A percentile compares a stretch with the other conserved stretches of the same genome.
phyloP scores from a whole-genome alignment of 2,113 vertebrate genomes.

The Candoia aspera region DNA sequence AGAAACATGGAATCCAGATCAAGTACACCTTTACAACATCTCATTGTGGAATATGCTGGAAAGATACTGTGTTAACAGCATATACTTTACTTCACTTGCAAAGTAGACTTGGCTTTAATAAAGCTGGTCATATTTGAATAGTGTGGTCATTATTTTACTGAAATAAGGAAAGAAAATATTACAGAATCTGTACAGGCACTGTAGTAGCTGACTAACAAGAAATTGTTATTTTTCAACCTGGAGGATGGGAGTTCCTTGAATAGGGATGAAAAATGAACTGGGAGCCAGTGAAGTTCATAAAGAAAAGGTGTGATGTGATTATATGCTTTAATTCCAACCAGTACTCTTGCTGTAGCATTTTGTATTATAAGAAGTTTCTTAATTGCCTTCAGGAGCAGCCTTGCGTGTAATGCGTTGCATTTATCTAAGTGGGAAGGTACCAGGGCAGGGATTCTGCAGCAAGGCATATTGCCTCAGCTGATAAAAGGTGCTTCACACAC shows the following conservation, averaged over 20 bases:
- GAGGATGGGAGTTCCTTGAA: neutral
- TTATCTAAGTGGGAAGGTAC: neutral
- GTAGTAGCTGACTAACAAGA: neutral
- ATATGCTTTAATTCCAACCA: neutral
- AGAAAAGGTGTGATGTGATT: neutral
- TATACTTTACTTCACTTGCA: neutral
- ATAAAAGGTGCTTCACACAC: neutral
- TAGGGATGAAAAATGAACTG: neutral
- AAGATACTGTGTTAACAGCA: neutral
- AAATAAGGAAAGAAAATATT: neutral
- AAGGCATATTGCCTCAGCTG: neutral
- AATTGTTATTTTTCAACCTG: neutral
- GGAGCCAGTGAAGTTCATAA: neutral
- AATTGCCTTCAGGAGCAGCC: neutral
- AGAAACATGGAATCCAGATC: constrained; percentile 18
- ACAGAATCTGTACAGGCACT: neutral
- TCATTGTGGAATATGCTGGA: neutral
- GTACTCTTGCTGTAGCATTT: neutral
- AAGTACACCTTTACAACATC: constrained; percentile 8
- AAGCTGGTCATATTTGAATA: neutral
- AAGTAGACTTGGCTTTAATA: neutral
- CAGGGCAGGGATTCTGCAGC: neutral
- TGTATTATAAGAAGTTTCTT: neutral
- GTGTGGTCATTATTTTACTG: neutral
- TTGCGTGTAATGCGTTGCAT: neutral